Conservation (phyloP, 2,797 vertebrate species). For the Helarctos malayanus region DNA sequence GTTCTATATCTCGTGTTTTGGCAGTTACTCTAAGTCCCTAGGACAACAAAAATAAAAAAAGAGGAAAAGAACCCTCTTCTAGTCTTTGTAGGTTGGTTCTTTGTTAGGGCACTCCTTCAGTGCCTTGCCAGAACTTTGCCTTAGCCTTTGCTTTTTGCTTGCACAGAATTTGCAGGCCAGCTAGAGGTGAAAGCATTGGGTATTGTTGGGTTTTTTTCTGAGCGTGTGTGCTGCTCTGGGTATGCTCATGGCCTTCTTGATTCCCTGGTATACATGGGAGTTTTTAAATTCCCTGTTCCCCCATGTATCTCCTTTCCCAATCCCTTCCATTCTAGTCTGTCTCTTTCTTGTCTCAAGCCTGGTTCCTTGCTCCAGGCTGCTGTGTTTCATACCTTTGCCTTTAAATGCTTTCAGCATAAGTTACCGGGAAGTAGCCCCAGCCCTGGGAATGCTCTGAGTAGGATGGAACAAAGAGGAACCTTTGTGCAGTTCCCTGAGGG, state of each 20-base stretch:
- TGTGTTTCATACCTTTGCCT: background rate
- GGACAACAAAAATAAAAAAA: background rate
- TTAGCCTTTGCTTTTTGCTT: background rate
- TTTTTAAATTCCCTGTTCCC: background rate
- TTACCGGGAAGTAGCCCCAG: background rate
- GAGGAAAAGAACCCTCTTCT: background rate
- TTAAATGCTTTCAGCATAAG: constrained; percentile 12
- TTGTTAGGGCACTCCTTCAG: background rate
- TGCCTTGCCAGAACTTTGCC: background rate
- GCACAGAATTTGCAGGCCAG: background rate
- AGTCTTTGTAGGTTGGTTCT: background rate
- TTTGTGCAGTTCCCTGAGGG: background rate
- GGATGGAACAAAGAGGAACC: background rate
- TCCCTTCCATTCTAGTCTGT: background rate
- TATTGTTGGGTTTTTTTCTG: background rate
- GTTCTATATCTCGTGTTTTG: background rate
- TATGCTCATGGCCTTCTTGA: background rate
- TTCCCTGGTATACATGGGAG: background rate
- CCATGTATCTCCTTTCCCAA: background rate
- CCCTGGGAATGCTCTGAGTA: background rate
- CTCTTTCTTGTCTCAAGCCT: background rate
- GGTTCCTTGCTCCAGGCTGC: background rate
- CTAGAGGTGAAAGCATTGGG: background rate
- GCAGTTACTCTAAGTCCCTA: background rate
- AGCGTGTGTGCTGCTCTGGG: background rate